Percentiles rank a stretch among this genome's conserved stretches.
Conservation (phyloP, 2,797 vertebrate genomes). For the Emydoidea blandingii region DNA sequence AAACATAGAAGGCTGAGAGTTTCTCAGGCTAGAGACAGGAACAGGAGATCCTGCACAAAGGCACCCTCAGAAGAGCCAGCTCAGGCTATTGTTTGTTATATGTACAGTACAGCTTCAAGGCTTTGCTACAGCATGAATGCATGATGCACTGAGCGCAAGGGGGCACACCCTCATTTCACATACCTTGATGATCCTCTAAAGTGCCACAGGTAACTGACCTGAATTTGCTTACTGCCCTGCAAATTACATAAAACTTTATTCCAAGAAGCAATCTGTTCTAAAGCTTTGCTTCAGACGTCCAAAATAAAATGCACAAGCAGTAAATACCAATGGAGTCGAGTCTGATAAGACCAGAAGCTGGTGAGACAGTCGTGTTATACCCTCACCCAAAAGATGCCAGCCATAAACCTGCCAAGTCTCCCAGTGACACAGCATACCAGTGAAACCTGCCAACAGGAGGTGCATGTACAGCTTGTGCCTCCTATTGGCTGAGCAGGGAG, state of each 20-base stretch:
- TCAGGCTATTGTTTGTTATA: background rate
- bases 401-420: background rate
- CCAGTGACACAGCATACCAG: background rate
- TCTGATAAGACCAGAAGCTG: background rate
- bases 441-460: background rate
- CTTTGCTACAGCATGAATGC: no score
- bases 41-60: background rate
- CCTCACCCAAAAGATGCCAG: background rate
- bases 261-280: background rate
- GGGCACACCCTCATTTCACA: no score
- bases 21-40: background rate
- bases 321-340: background rate
- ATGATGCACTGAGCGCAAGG: no score
- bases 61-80: fast-evolving
- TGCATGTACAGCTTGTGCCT: fast-evolving
- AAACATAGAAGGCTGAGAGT: background rate
- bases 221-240: background rate
- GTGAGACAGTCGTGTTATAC: background rate
- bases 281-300: background rate
- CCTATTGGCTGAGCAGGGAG: background rate
- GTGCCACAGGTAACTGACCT: background rate
- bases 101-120: background rate
- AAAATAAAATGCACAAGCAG: background rate
- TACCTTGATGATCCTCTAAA: no score
- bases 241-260: background rate